A percentile compares a stretch with the other conserved stretches of the same genome.
Conservation (phyloP, 2,888 invertebrate genomes). For the Nesidiocoris tenuis region DNA sequence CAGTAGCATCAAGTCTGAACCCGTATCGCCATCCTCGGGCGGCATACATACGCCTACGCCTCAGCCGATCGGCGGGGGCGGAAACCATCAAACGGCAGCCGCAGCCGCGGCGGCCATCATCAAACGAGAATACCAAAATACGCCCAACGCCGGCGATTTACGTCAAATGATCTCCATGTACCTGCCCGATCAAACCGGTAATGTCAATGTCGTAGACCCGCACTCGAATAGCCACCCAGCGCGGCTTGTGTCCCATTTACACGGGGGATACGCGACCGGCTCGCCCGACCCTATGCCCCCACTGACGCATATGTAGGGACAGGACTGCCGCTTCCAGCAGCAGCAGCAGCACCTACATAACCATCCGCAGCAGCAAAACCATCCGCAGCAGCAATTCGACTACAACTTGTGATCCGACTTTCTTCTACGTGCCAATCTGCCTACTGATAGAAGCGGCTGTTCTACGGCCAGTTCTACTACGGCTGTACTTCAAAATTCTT, state of each 20-base stretch:
- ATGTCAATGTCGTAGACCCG: slow-evolving; percentile 53
- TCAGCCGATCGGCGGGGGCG: slow-evolving; percentile 35
- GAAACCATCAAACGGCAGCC: slow-evolving; percentile 48
- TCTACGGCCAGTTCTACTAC: slow-evolving; percentile 35
- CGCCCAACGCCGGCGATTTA: slow-evolving; percentile 59
- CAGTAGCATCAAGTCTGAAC: slow-evolving; percentile 85
- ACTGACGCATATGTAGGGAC: slow-evolving; percentile 67
- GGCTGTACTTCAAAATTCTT: slow-evolving; percentile 32
- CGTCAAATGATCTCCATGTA: slow-evolving; percentile 77
- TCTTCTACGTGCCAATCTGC: slow-evolving; percentile 48
- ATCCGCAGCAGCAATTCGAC: slow-evolving; percentile 45
- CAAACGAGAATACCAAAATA: slow-evolving; percentile 67
- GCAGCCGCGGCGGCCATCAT: slow-evolving; percentile 55
- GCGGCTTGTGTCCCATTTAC: slow-evolving; percentile 59
- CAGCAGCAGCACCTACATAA: background rate
- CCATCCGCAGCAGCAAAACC: background rate
- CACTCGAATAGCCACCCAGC: slow-evolving; percentile 56
- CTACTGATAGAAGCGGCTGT: slow-evolving; percentile 45
- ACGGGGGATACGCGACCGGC: slow-evolving; percentile 65
- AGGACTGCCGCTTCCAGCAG: slow-evolving; percentile 50
- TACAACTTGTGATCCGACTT: slow-evolving; percentile 50
- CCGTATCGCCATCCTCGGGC: slow-evolving; percentile 69
- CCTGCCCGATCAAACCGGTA: slow-evolving; percentile 66
- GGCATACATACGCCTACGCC: slow-evolving; percentile 60
- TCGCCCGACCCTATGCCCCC: slow-evolving; percentile 63